Evolutionary conservation across 2,113 vertebrate species (phyloP).

Genomic region (Microcebus lehilahytsara): DNA sequence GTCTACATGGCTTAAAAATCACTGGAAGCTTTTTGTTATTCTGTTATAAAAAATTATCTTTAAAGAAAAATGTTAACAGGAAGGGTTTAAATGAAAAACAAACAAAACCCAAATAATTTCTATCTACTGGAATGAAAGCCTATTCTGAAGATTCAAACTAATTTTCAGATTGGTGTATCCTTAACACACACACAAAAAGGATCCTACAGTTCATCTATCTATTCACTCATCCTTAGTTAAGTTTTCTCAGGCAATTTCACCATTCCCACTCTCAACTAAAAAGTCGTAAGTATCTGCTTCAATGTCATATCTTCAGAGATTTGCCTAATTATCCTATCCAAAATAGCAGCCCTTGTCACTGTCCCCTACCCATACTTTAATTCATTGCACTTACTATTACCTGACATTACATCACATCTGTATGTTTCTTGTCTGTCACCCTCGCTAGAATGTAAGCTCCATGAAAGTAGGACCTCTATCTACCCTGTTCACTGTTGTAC

Average conservation of each 20-base stretch:
- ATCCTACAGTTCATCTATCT: neutral
- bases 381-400: neutral
- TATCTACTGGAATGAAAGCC: neutral
- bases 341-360: neutral
- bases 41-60: conserved; percentile 9
- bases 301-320: neutral
- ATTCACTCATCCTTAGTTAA: neutral
- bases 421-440: neutral
- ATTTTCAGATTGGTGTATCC: neutral
- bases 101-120: neutral
- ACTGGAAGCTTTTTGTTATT: neutral
- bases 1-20: neutral
- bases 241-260: conserved; percentile 11
- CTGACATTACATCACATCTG: neutral
- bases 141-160: neutral
- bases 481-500: neutral
- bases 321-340: neutral
- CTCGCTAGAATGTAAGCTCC: neutral
- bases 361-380: neutral
- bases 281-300: neutral
- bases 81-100: neutral
- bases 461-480: neutral
- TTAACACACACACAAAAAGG: neutral
- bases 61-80: conserved; percentile 11
- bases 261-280: neutral